Percentiles rank a stretch among this genome's conserved stretches.
Evolutionary conservation across 2,797 vertebrate genomes (phyloP).

Genomic region (Fistularia commersonii): DNA sequence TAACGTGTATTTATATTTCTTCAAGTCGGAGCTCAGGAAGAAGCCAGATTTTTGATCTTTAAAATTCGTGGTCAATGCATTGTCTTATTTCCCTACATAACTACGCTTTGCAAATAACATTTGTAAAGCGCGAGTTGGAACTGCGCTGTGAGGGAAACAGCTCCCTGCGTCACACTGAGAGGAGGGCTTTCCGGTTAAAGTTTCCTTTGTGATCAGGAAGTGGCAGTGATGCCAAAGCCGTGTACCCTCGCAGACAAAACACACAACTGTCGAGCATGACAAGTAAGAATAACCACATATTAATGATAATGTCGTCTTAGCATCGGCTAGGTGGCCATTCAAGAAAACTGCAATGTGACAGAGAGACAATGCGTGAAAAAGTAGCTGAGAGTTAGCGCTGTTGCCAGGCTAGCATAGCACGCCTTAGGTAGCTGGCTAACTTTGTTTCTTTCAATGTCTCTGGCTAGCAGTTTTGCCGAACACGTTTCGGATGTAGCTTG

Average conservation of each 20-base stretch:
- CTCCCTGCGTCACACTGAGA: slow-evolving; percentile 33
- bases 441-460: slow-evolving; percentile 25
- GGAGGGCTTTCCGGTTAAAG: slow-evolving; percentile 72
- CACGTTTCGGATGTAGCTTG: neutral
- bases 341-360: slow-evolving; percentile 2
- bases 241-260: slow-evolving; percentile 40
- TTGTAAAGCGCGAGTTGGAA: neutral
- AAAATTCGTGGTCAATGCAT: neutral
- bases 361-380: neutral
- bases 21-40: neutral
- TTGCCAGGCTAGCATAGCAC: slow-evolving; percentile 15
- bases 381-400: slow-evolving; percentile 4
- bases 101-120: no score
- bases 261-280: slow-evolving; percentile 46
- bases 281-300: slow-evolving; percentile 39
- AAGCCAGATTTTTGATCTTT: neutral
- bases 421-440: slow-evolving; percentile 51
- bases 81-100: no score
- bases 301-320: neutral
- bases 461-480: slow-evolving; percentile 4
- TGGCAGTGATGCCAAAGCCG: slow-evolving; percentile 44
- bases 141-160: slow-evolving; percentile 37
- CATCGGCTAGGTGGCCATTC: neutral
- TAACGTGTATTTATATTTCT: neutral
- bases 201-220: slow-evolving; percentile 76